phyloP scores from a whole-genome alignment of 2,797 vertebrate species.

The Luscinia luscinia region DNA sequence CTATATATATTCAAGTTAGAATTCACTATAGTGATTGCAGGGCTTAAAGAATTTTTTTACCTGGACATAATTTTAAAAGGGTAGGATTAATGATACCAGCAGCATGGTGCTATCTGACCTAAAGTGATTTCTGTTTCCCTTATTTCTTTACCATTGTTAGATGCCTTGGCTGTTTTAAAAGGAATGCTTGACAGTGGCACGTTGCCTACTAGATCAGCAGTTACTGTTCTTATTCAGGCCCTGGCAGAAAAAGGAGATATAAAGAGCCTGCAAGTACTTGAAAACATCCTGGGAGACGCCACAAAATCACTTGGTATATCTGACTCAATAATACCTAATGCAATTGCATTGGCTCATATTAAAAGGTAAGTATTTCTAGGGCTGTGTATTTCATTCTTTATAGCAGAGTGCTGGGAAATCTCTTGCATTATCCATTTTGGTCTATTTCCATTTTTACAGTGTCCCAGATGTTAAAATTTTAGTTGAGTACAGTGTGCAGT shows the following conservation, averaged over 20 bases:
- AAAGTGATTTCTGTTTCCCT: not conserved
- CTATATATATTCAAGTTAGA: not conserved
- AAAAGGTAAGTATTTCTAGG: constrained; percentile 82
- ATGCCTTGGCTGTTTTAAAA: constrained; percentile 79
- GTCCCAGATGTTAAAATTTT: not conserved
- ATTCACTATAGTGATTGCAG: not conserved
- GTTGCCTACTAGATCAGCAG: constrained; percentile 73
- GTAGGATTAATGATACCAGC: not conserved
- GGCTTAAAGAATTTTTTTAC: not conserved
- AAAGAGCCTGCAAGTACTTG: constrained; percentile 78
- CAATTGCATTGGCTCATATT: constrained; percentile 83
- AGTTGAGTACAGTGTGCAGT: not conserved
- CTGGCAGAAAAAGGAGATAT: constrained; percentile 79
- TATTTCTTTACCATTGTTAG: constrained; percentile 69
- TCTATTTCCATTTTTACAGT: not conserved
- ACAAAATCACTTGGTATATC: constrained; percentile 71
- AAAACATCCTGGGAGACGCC: constrained; percentile 68
- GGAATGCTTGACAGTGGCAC: constrained; percentile 71
- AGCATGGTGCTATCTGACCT: not conserved
- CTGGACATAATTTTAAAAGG: not conserved
- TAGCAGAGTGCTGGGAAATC: not conserved
- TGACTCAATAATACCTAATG: constrained; percentile 85
- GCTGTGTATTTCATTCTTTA: not conserved
- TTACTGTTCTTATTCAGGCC: constrained; percentile 79
- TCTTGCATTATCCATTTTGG: not conserved